These are phyloP conservation scores for Madoqua kirkii DNA, from an alignment of 2,113 vertebrate species.

Conservation along the genomic window DNA sequence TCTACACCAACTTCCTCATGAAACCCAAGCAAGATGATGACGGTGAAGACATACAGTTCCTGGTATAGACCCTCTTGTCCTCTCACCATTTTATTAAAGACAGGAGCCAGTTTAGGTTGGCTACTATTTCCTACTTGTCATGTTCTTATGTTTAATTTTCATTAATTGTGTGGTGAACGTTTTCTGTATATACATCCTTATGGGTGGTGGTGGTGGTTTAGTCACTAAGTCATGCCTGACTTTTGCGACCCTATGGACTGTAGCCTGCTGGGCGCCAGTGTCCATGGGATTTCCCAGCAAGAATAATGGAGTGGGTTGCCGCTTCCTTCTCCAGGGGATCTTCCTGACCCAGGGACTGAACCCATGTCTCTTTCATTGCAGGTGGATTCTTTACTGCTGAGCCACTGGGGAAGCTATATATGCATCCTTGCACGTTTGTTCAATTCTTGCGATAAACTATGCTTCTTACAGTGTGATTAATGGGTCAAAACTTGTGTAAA, in stretches of 20 bases:
- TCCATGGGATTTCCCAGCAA: not conserved
- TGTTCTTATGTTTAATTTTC: not conserved
- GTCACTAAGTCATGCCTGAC: not conserved
- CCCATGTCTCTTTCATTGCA: not conserved
- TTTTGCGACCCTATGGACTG: not conserved
- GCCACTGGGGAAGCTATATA: not conserved
- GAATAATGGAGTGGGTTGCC: not conserved
- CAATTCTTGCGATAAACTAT: not conserved
- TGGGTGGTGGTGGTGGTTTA: not conserved
- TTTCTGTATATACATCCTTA: not conserved
- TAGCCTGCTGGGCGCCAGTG: not conserved
- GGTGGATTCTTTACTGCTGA: not conserved
- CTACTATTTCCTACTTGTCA: not conserved
- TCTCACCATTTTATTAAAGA: not conserved
- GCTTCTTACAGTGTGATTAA: not conserved
- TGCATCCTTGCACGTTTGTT: not conserved
- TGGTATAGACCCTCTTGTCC: fast-evolving
- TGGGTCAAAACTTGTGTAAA: not conserved
- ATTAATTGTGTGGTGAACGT: not conserved
- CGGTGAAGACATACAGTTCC: not conserved
- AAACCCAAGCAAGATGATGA: not conserved
- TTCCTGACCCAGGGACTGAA: not conserved
- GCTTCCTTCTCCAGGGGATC: not conserved
- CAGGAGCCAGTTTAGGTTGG: not conserved
- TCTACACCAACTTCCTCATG: not conserved